Evolutionary conservation across 1,140 invertebrate species (phyloP).

Genomic region (Drosophila kurseongensis): DNA sequence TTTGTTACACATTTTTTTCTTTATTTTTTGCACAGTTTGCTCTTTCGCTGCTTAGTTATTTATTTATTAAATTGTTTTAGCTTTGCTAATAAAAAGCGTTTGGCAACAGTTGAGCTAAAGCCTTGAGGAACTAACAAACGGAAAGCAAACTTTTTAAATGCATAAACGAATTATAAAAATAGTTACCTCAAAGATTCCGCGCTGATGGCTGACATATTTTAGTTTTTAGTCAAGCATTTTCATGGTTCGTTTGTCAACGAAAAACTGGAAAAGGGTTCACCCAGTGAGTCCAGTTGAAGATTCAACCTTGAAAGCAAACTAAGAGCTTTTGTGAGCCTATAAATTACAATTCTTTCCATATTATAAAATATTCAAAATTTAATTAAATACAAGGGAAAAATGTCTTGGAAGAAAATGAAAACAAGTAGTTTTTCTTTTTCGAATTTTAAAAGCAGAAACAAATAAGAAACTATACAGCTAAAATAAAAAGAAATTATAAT

Average conservation of each 20-base stretch:
- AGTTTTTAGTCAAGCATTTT: conserved; percentile 25
- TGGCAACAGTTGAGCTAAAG: conserved; percentile 46
- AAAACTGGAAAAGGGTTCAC: neutral
- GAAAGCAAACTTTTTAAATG: conserved; percentile 8
- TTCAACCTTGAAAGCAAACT: neutral
- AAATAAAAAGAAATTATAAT: too few relatives aligned
- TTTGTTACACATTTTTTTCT: conserved; percentile 17
- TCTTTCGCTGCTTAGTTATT: conserved; percentile 57
- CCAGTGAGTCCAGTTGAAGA: neutral
- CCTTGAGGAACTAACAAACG: conserved; percentile 8
- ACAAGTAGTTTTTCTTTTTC: too few relatives aligned
- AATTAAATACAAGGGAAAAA: too few relatives aligned
- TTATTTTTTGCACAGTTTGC: conserved; percentile 42
- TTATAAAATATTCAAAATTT: too few relatives aligned
- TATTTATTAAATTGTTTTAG: conserved; percentile 78
- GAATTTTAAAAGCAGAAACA: too few relatives aligned
- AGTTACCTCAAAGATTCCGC: conserved; percentile 21
- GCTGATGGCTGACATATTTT: conserved; percentile 8
- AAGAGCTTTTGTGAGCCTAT: neutral
- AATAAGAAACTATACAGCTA: too few relatives aligned
- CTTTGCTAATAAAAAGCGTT: conserved; percentile 24
- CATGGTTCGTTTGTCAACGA: conserved; percentile 30
- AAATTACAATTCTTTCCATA: too few relatives aligned
- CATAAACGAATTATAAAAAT: conserved; percentile 30
- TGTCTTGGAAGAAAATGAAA: too few relatives aligned